Percentiles rank a stretch among this genome's conserved stretches.
These are phyloP conservation scores for Pelecanoides urinatrix DNA, from an alignment of 2,113 vertebrate genomes.

Conservation along the genomic window DNA sequence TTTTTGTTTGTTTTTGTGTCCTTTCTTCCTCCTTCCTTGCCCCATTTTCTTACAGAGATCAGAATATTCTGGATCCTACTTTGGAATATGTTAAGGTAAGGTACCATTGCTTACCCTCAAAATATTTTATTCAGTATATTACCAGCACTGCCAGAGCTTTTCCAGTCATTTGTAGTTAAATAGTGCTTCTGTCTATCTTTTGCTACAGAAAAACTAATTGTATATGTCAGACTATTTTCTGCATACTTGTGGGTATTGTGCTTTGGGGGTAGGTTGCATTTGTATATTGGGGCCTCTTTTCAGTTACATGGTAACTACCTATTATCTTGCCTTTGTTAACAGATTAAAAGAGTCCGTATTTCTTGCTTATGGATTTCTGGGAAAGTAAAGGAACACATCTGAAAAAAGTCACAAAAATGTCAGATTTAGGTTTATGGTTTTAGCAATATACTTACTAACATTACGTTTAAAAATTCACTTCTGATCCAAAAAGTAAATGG, in stretches of 20 bases:
- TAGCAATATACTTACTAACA: neutral
- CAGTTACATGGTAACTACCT: neutral
- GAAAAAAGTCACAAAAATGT: neutral
- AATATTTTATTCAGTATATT: neutral
- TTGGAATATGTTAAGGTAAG: constrained; percentile 89
- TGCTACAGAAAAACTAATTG: neutral
- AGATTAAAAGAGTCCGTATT: neutral
- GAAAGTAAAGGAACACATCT: neutral
- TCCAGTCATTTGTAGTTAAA: neutral
- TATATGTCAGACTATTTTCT: neutral
- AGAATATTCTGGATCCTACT: constrained; percentile 70
- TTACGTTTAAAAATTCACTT: neutral
- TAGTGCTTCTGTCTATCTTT: neutral
- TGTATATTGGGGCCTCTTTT: neutral
- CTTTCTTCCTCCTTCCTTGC: neutral
- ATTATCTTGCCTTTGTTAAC: neutral
- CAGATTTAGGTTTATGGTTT: neutral
- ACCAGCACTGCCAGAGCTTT: neutral
- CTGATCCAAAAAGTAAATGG: neutral
- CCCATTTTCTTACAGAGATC: constrained; percentile 67
- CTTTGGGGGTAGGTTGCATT: neutral
- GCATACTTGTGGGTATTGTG: neutral
- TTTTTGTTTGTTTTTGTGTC: neutral
- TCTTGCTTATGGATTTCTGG: neutral
- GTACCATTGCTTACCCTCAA: neutral